Percentiles rank a stretch among this genome's conserved stretches.
Evolutionary conservation across 2,113 vertebrate species (phyloP).

Genomic region (Leptodactylus fuscus): DNA sequence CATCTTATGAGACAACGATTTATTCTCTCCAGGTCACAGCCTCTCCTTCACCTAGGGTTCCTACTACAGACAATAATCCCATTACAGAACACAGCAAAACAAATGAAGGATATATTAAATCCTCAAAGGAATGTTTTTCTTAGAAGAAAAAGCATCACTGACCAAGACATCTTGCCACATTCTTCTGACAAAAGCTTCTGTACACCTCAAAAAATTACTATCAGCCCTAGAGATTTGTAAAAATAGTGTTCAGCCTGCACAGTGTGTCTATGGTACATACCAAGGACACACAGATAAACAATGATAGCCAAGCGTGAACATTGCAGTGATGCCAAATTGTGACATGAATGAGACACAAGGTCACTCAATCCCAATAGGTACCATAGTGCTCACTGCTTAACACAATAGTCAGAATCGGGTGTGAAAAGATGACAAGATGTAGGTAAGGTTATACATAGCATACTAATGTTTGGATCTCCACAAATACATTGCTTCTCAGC

Average conservation of each 20-base stretch:
- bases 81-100: conserved; percentile 33
- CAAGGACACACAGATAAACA: conserved; percentile 40
- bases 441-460: conserved; percentile 36
- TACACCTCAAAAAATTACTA: conserved; percentile 7
- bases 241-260: conserved; percentile 1
- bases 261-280: conserved; percentile 43
- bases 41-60: conserved; percentile 24
- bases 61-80: conserved; percentile 36
- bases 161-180: background rate
- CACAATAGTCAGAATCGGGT: conserved; percentile 32
- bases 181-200: background rate
- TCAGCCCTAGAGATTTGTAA: background rate
- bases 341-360: conserved; percentile 40
- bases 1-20: background rate
- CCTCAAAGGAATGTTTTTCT: conserved; percentile 19
- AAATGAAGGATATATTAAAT: conserved; percentile 42
- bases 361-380: conserved; percentile 27
- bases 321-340: conserved; percentile 21
- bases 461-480: conserved; percentile 20
- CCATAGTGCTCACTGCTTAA: conserved; percentile 11
- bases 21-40: background rate
- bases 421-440: conserved; percentile 22
- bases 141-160: conserved; percentile 12
- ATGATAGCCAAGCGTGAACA: conserved; percentile 40
- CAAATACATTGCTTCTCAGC: background rate